A percentile compares a stretch with the other conserved stretches of the same genome.
phyloP scores from a whole-genome alignment of 2,888 invertebrate genomes.

The Odontocolon sp. region DNA sequence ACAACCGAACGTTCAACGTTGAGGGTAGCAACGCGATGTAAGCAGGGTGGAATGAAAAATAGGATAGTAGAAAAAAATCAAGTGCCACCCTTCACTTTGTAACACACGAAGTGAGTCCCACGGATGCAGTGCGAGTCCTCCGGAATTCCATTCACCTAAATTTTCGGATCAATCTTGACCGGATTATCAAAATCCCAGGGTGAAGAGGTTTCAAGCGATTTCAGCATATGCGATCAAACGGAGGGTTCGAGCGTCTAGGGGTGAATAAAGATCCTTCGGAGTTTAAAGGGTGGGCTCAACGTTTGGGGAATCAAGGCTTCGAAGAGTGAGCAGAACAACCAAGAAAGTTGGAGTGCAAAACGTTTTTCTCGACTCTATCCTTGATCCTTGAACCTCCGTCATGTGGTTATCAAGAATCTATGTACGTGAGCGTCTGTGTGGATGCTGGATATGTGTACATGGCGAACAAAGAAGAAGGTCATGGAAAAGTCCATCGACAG shows the following conservation, averaged over 20 bases:
- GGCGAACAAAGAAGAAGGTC: conserved; percentile 39
- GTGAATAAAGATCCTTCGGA: conserved; percentile 11
- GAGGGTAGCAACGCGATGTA: not conserved
- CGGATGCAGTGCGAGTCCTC: not conserved
- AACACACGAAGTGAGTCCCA: not conserved
- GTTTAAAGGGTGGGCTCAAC: conserved; percentile 7
- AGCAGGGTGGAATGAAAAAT: conserved; percentile 3
- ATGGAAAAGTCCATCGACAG: conserved; percentile 52
- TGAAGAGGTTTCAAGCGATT: not conserved
- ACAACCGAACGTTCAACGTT: not conserved
- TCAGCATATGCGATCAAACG: conserved; percentile 20
- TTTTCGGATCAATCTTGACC: conserved; percentile 50
- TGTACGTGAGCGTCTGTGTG: not conserved
- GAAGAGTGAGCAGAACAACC: conserved; percentile 10
- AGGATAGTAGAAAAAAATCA: conserved; percentile 1
- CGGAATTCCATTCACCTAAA: conserved; percentile 41
- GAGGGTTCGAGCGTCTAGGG: not conserved
- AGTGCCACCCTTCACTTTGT: conserved; percentile 20
- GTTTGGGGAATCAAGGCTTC: not conserved
- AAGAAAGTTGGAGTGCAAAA: conserved; percentile 30
- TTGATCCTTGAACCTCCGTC: conserved; percentile 12
- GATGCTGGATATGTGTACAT: conserved; percentile 12
- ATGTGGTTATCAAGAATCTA: conserved; percentile 8
- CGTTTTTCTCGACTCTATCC: not conserved
- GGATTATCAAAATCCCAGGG: conserved; percentile 42